These are phyloP conservation scores for Notothenia coriiceps DNA, from an alignment of 2,113 vertebrate genomes.

Conservation along the genomic window DNA sequence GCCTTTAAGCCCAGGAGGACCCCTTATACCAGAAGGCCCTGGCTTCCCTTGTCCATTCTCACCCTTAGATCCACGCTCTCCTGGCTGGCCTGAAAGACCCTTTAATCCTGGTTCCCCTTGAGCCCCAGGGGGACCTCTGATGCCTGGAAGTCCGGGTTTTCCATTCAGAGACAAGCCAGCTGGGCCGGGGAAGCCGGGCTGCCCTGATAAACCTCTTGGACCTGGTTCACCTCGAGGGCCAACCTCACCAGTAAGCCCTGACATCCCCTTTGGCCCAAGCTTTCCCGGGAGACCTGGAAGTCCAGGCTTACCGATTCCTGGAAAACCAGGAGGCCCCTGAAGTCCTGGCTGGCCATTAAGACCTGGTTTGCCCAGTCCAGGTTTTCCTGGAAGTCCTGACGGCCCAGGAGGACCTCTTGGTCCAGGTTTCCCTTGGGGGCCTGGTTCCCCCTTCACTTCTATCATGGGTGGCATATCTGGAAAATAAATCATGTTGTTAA, in stretches of 20 bases:
- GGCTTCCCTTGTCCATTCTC: conserved; percentile 94
- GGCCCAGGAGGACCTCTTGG: conserved; percentile 91
- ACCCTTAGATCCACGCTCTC: conserved; percentile 91
- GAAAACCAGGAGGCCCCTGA: conserved; percentile 92
- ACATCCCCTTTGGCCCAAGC: conserved; percentile 89
- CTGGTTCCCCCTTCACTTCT: conserved; percentile 96
- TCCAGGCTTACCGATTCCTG: conserved; percentile 94
- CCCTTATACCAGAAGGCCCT: conserved; percentile 88
- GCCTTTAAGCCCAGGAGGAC: conserved; percentile 88
- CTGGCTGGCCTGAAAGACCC: conserved; percentile 87
- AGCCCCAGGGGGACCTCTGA: conserved; percentile 88
- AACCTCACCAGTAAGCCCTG: conserved; percentile 86
- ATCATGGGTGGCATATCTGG: conserved; percentile 92
- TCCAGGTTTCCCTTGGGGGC: conserved; percentile 94
- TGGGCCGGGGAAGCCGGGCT: conserved; percentile 93
- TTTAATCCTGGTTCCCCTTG: conserved; percentile 92
- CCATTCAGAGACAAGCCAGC: conserved; percentile 94
- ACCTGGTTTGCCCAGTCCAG: conserved; percentile 93
- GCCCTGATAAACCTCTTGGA: conserved; percentile 89
- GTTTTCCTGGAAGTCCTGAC: conserved; percentile 93
- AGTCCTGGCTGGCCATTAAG: conserved; percentile 93
- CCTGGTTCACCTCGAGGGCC: conserved; percentile 92
- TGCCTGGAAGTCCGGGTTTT: conserved; percentile 92
- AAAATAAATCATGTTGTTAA: conserved; percentile 56
- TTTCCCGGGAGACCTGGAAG: conserved; percentile 94